A percentile compares a stretch with the other conserved stretches of the same genome.
Evolutionary conservation across 2,888 invertebrate species (phyloP).

Genomic region (Escarpia spicata): DNA sequence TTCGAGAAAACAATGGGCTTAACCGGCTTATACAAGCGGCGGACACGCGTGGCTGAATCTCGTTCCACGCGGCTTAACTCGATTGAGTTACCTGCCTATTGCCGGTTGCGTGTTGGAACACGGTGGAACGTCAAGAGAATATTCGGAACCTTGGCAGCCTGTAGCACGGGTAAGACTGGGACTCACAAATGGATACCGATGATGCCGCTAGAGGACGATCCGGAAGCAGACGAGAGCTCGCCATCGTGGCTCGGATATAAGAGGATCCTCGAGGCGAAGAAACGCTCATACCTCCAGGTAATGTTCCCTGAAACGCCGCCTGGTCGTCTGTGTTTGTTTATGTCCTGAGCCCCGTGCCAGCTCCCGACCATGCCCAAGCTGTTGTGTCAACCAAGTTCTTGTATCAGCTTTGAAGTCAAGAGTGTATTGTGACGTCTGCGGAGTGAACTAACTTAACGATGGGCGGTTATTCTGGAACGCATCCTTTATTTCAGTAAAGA

Average conservation of each 20-base stretch:
- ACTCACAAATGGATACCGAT: conserved; percentile 1
- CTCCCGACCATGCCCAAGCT: neutral
- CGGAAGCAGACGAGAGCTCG: neutral
- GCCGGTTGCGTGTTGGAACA: neutral
- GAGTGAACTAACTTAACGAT: neutral
- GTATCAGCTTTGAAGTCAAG: neutral
- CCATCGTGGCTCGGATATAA: conserved; percentile 7
- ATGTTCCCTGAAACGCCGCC: neutral
- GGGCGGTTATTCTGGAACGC: neutral
- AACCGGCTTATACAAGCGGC: neutral
- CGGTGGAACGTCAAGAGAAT: neutral
- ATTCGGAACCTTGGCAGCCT: neutral
- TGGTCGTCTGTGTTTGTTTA: neutral
- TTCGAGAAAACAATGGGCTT: neutral
- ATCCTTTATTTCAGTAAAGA: neutral
- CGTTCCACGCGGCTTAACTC: conserved; percentile 13
- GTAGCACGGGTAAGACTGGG: neutral
- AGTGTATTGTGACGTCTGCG: neutral
- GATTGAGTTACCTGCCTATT: neutral
- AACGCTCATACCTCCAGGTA: neutral
- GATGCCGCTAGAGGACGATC: neutral
- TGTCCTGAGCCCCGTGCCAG: neutral
- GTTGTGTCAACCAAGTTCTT: neutral
- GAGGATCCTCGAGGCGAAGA: conserved; percentile 10
- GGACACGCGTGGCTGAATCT: conserved; percentile 2